Evolutionary conservation across 2,113 vertebrate species (phyloP).

Genomic region (Bufo gargarizans): DNA sequence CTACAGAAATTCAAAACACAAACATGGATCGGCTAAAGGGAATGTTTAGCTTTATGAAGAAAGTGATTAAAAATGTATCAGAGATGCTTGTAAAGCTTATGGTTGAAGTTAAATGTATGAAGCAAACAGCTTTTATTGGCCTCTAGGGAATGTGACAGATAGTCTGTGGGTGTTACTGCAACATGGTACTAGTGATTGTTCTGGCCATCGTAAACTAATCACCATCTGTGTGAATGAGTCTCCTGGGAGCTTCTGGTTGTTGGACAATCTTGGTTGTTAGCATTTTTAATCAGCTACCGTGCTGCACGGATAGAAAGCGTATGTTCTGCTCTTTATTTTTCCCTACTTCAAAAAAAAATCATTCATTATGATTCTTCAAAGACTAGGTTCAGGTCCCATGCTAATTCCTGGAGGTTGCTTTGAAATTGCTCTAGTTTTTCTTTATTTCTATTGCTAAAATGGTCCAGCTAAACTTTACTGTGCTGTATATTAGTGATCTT

Average conservation of each 20-base stretch:
- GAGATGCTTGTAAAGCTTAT: constrained; percentile 81
- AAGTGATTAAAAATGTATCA: constrained; percentile 84
- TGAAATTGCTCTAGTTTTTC: constrained; percentile 44
- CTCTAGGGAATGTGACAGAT: constrained; percentile 80
- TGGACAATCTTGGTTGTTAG: constrained; percentile 84
- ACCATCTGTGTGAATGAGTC: constrained; percentile 81
- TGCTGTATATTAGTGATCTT: constrained; percentile 20
- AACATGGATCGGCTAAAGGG: constrained; percentile 61
- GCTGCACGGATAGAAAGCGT: constrained; percentile 78
- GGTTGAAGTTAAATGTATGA: constrained; percentile 83
- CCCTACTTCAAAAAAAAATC: constrained; percentile 63
- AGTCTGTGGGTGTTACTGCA: constrained; percentile 80
- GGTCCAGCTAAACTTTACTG: constrained; percentile 3
- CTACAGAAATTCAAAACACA: constrained; percentile 59
- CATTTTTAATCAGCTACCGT: constrained; percentile 84
- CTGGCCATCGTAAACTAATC: constrained; percentile 82
- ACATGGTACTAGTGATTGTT: constrained; percentile 79
- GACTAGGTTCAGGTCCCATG: constrained; percentile 25
- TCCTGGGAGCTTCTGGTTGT: constrained; percentile 77
- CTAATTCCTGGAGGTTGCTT: constrained; percentile 35
- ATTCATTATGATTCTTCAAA: constrained; percentile 59
- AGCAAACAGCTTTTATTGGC: constrained; percentile 82
- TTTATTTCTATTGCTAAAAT: constrained; percentile 28
- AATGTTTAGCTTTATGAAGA: constrained; percentile 75
- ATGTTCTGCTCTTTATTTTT: constrained; percentile 74